Percentiles rank a stretch among this genome's conserved stretches.
phyloP scores from a whole-genome alignment of 2,797 vertebrate genomes.

The Mus minutoides region DNA sequence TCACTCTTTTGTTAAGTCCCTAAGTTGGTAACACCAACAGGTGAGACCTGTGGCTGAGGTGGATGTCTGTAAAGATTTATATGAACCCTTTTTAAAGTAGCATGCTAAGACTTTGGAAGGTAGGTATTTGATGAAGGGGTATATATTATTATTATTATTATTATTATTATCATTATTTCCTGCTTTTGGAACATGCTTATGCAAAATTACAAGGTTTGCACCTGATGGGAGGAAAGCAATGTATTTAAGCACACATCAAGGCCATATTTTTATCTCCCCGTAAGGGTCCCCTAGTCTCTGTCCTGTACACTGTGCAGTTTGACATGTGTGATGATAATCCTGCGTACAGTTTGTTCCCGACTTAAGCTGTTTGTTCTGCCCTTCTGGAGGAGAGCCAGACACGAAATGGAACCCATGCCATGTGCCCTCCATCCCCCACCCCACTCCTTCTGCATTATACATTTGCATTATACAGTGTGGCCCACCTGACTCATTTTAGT shows the following conservation, averaged over 20 bases:
- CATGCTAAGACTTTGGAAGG: background rate
- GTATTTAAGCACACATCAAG: background rate
- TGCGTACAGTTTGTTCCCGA: conserved; percentile 67
- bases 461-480: conserved; percentile 48
- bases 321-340: background rate
- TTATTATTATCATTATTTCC: background rate
- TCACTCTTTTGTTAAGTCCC: background rate
- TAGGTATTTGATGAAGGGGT: background rate
- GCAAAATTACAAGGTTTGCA: background rate
- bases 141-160: too few species aligned
- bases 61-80: background rate
- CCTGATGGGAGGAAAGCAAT: conserved; percentile 25
- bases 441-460: background rate
- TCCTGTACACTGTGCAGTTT: background rate
- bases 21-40: background rate
- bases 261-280: background rate
- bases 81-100: background rate
- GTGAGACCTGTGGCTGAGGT: background rate
- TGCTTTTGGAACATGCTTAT: background rate
- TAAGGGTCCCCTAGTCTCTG: background rate
- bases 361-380: conserved; percentile 24
- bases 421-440: background rate
- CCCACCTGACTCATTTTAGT: conserved; percentile 77
- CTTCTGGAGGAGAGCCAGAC: conserved; percentile 54
- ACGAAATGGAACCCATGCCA: conserved; percentile 48